phyloP scores from a whole-genome alignment of 2,113 vertebrate genomes.

The Gnathochromis pfefferi region DNA sequence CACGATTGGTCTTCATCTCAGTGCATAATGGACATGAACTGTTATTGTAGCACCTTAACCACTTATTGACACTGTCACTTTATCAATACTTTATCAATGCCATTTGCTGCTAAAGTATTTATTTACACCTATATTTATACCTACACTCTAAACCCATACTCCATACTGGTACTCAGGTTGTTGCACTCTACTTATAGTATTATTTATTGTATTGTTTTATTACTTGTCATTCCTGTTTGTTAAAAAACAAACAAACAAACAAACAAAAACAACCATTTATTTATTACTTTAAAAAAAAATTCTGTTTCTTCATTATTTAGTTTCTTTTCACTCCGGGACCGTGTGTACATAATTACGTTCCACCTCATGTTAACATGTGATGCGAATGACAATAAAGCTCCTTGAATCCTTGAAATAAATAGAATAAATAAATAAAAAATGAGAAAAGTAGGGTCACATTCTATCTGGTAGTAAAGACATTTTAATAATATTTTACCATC shows the following conservation, averaged over 20 bases:
- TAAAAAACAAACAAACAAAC: neutral
- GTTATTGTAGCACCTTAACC: neutral
- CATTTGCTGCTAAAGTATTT: neutral
- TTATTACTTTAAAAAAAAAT: neutral
- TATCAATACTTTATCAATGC: neutral
- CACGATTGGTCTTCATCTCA: neutral
- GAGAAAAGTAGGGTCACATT: neutral
- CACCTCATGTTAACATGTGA: neutral
- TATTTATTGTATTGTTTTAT: too few species aligned
- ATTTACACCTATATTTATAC: neutral
- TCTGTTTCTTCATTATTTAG: neutral
- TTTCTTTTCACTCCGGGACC: neutral
- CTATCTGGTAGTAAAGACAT: neutral
- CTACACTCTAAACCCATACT: neutral
- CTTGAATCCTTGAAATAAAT: neutral
- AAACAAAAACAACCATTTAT: neutral
- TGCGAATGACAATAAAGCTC: neutral
- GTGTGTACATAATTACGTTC: neutral
- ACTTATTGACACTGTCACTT: neutral
- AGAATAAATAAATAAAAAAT: neutral
- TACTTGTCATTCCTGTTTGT: too few species aligned
- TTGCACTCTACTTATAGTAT: too few species aligned
- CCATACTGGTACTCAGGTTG: too few species aligned
- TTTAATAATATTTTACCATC: neutral
- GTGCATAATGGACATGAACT: neutral